These are phyloP conservation scores for Oncorhynchus keta DNA, from an alignment of 2,113 vertebrate species.

Conservation along the genomic window DNA sequence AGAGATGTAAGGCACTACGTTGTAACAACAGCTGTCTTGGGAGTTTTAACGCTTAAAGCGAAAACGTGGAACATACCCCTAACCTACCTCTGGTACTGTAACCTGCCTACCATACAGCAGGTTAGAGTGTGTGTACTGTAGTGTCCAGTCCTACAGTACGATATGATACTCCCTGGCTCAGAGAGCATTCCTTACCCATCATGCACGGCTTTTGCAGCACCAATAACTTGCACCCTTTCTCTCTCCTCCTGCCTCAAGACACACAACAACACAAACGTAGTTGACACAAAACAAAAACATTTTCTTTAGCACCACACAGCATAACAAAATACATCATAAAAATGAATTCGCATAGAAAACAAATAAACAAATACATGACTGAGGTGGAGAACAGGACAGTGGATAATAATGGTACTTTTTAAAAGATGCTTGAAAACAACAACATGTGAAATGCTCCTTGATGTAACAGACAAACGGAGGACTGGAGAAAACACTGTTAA, in stretches of 20 bases:
- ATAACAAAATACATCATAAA: conserved; percentile 25
- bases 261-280: conserved; percentile 35
- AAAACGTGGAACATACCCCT: not conserved
- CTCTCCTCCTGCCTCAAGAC: conserved; percentile 47
- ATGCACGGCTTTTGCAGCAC: conserved; percentile 37
- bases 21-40: not conserved
- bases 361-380: conserved; percentile 28
- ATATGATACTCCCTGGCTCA: not conserved
- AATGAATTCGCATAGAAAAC: conserved; percentile 37
- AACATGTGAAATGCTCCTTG: not conserved
- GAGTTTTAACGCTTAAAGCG: not conserved
- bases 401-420: conserved; percentile 25
- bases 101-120: not conserved
- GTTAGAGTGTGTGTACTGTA: not conserved
- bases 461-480: conserved; percentile 31
- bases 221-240: conserved; percentile 42
- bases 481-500: conserved; percentile 20
- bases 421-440: conserved; percentile 20
- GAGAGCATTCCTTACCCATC: conserved; percentile 6
- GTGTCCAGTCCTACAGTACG: too few species aligned
- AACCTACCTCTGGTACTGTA: not conserved
- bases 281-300: conserved; percentile 34
- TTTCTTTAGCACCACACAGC: conserved; percentile 62
- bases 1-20: not conserved
- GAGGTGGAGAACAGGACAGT: conserved; percentile 21